These are phyloP conservation scores for Gopherus evgoodei DNA, from an alignment of 2,113 vertebrate species.

Conservation along the genomic window DNA sequence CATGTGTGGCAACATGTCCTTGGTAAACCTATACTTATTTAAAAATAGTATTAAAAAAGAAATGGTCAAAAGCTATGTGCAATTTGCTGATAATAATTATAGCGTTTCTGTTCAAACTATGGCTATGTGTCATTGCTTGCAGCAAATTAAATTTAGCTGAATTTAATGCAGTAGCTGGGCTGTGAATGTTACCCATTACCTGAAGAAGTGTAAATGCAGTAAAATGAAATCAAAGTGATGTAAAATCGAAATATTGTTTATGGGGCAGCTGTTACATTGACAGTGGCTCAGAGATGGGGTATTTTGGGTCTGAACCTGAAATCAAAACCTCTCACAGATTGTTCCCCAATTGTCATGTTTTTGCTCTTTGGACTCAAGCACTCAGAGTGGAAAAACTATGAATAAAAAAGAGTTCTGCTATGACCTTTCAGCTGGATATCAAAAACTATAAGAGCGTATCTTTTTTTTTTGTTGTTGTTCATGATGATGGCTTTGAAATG, in stretches of 20 bases:
- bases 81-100: constrained; percentile 29
- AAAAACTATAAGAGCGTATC: neutral
- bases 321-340: neutral
- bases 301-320: neutral
- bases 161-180: constrained; percentile 63
- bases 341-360: neutral
- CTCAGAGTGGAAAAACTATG: neutral
- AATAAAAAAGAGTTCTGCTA: neutral
- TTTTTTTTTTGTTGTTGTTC: neutral
- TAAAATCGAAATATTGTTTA: constrained; percentile 61
- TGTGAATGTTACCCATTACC: constrained; percentile 54
- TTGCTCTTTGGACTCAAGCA: neutral
- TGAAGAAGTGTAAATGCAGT: constrained; percentile 59
- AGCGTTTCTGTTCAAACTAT: constrained; percentile 28
- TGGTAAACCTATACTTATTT: neutral
- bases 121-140: constrained; percentile 24
- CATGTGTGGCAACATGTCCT: neutral
- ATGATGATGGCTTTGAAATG: neutral
- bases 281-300: neutral
- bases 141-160: constrained; percentile 66
- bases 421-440: constrained; percentile 1
- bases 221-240: constrained; percentile 63
- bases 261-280: neutral
- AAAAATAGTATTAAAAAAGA: neutral
- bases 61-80: neutral